Evolutionary conservation across 1,140 invertebrate species (phyloP).

Genomic region (Vanessa atalanta): DNA sequence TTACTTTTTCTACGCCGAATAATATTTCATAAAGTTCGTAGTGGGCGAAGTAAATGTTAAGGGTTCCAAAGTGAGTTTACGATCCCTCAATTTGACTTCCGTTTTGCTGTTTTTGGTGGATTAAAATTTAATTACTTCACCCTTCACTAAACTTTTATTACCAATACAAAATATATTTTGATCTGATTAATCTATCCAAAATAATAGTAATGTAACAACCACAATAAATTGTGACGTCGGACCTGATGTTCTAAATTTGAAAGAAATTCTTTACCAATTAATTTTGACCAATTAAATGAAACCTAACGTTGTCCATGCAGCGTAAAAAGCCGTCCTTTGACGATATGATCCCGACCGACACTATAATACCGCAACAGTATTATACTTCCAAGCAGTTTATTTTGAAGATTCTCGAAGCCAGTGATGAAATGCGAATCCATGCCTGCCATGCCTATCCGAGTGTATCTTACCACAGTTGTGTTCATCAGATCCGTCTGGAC

Average conservation of each 20-base stretch:
- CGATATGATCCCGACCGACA: not conserved
- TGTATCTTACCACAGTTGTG: constrained; percentile 84
- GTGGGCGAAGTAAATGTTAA: constrained; percentile 35
- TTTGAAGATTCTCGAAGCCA: constrained; percentile 8
- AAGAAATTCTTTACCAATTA: too few species aligned
- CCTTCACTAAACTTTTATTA: constrained; percentile 11
- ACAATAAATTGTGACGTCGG: too few species aligned
- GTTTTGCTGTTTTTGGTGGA: constrained; percentile 37
- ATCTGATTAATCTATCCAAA: not conserved
- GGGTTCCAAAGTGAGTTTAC: constrained; percentile 37
- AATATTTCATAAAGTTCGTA: constrained; percentile 39
- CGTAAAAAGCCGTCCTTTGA: not conserved
- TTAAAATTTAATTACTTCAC: constrained; percentile 33
- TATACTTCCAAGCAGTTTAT: constrained; percentile 1
- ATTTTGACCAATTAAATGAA: too few species aligned
- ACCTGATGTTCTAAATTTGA: too few species aligned
- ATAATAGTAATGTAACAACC: not conserved
- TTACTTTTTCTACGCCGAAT: constrained; percentile 28
- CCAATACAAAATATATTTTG: not conserved
- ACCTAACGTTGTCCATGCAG: not conserved
- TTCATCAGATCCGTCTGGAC: constrained; percentile 86
- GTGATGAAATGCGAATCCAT: constrained; percentile 29
- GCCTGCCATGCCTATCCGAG: constrained; percentile 42
- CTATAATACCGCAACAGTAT: not conserved
- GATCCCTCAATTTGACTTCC: constrained; percentile 46